Evolutionary conservation across 2,113 vertebrate species (phyloP), one percentile per base, ranked within the genome.

Genomic region (Gracilinanus agilis): DNA sequence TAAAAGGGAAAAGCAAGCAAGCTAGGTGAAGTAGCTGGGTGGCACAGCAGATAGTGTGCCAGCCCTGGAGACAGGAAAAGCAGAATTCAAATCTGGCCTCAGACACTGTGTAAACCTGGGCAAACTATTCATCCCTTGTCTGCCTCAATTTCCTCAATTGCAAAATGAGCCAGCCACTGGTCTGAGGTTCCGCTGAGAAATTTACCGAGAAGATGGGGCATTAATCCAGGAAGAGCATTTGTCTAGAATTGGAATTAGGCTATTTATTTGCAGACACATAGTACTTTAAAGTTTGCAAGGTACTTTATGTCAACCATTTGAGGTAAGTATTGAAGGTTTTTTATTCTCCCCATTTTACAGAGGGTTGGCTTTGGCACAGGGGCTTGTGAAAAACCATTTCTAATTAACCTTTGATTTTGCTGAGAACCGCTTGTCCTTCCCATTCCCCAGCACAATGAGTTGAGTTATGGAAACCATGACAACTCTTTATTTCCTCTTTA

Each of bases 391-490:
- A 93, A 96, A 55, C 23, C 53, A 91, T 54, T 91, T 92, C 53
- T 91, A 44, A 94, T 93, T 89, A 93, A 90, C 88, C 92, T 44
- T 89, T 83, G 93, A 89, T 58, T 54, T 58, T 95, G 93, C 93
- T 93, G 91, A 91, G 92, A 92, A 34, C 88, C n/a, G 1, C 12
- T 0, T 49, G 90, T 54, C 49, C 56, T 89, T 56, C 94, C 67
- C n/a, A 44, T 92, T 95, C 90, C 92, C 83, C 13, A 94, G 93
- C 61, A 91, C 91, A 90, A 8, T 88, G 94, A 25, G 53, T 90
- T 95, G 90, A 92, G 96, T 21, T 61, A 88, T 0, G 16, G 96
- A 95, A 96, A 95, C 97, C 94, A 94, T 89, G 95, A 92, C 93
- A 92, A 95, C 93, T 54, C 92, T 90, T 49, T 27, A 75, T 58